Conservation (phyloP, 2,797 vertebrate genomes). For the Catostomus latipinnis region DNA sequence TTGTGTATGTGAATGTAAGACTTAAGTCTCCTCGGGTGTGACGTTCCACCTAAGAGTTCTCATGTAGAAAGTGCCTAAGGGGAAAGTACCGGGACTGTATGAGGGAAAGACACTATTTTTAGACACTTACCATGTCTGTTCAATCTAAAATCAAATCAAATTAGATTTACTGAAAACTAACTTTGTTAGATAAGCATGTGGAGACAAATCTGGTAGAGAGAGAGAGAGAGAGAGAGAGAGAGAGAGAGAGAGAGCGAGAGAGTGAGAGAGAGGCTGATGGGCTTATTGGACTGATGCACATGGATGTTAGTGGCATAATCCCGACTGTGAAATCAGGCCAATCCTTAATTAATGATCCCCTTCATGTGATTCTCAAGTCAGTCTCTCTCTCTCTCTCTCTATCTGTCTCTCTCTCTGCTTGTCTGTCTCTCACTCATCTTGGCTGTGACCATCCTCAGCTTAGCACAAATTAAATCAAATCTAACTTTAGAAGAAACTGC, state of each 20-base stretch:
- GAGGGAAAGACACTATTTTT: too few relatives aligned
- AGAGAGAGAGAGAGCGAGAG: not conserved
- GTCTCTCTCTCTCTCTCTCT: not conserved
- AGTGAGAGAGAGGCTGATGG: constrained; percentile 33
- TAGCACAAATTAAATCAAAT: constrained; percentile 57
- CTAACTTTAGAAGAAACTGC: constrained; percentile 42
- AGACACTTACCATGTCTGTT: too few relatives aligned
- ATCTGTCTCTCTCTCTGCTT: not conserved
- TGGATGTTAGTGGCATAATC: constrained; percentile 47
- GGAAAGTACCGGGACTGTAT: too few relatives aligned
- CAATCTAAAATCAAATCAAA: too few relatives aligned
- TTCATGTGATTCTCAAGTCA: constrained; percentile 40
- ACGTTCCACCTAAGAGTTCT: too few relatives aligned
- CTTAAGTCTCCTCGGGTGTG: too few relatives aligned
- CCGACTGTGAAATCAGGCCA: constrained; percentile 57
- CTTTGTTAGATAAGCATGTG: not conserved
- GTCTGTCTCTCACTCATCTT: constrained; percentile 6
- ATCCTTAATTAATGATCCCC: constrained; percentile 54
- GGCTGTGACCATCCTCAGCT: constrained; percentile 26
- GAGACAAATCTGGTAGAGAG: not conserved
- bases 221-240: not conserved
- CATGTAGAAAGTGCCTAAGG: too few relatives aligned
- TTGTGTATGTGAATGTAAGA: too few relatives aligned
- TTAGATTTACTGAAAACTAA: too few relatives aligned
- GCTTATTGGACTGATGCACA: constrained; percentile 45